Percentiles rank a stretch among this genome's conserved stretches.
Conservation (phyloP, 2,888 invertebrate species). For the Limenitis camilla region DNA sequence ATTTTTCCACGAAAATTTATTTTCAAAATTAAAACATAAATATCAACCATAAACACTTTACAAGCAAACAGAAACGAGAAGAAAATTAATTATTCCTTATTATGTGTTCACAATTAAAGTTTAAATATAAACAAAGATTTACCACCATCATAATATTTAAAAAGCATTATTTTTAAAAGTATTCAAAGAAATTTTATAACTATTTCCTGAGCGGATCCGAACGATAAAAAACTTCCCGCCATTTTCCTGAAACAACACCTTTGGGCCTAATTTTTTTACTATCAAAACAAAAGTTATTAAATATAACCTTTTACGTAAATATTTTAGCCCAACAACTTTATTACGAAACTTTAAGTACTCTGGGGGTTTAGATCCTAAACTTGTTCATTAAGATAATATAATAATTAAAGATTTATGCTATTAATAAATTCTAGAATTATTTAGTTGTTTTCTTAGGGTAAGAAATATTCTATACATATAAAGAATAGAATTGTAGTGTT, state of each 20-base stretch:
- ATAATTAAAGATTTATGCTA: conserved; percentile 1
- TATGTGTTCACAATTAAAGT: too few species aligned
- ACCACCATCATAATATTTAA: too few species aligned
- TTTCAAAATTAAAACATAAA: too few species aligned
- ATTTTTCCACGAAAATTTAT: too few species aligned
- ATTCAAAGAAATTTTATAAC: conserved; percentile 16
- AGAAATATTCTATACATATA: too few species aligned
- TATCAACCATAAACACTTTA: too few species aligned
- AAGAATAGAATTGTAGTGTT: too few species aligned
- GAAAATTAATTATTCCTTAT: too few species aligned
- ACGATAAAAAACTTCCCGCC: conserved; percentile 22
- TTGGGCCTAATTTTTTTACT: conserved; percentile 24
- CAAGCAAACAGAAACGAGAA: too few species aligned
- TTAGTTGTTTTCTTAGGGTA: too few species aligned
- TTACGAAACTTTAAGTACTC: conserved; percentile 12
- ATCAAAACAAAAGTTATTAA: conserved; percentile 24
- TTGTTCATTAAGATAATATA: conserved; percentile 5
- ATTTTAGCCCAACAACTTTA: conserved; percentile 9
- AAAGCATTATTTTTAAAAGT: conserved; percentile 3
- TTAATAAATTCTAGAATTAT: background rate
- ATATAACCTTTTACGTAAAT: conserved; percentile 12
- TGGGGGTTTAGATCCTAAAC: conserved; percentile 7
- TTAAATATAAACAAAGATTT: too few species aligned
- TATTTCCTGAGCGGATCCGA: conserved; percentile 8
- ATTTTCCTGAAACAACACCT: conserved; percentile 12